phyloP scores from a whole-genome alignment of 2,113 vertebrate genomes.

The Hemiprocne comata region DNA sequence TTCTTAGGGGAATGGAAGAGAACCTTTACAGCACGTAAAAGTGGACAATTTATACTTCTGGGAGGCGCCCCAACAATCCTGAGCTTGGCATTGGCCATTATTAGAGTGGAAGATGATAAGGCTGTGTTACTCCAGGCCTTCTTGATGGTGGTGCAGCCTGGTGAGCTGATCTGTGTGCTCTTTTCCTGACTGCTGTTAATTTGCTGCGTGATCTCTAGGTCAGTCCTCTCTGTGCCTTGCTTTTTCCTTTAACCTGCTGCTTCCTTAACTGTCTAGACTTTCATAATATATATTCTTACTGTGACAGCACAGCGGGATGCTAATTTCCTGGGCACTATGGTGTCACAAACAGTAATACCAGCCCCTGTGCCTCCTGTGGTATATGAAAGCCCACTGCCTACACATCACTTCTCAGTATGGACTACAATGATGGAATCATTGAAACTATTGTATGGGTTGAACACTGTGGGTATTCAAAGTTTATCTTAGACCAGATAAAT shows the following conservation, averaged over 20 bases:
- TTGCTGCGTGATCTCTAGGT: background rate
- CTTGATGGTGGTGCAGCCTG: background rate
- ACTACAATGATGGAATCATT: background rate
- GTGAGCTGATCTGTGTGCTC: background rate
- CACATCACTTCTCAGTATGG: background rate
- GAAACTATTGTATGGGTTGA: background rate
- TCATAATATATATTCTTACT: background rate
- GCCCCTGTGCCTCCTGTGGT: background rate
- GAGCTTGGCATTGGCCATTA: background rate
- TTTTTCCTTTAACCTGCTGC: background rate
- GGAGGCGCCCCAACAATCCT: background rate
- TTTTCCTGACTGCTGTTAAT: background rate
- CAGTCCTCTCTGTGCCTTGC: background rate
- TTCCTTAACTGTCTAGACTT: background rate
- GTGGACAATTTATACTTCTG: background rate
- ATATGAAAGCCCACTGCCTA: fast-evolving
- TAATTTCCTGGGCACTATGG: background rate
- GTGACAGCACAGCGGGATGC: background rate
- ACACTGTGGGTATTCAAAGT: background rate
- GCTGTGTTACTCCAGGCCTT: background rate
- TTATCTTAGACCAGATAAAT: background rate
- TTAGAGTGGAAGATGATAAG: background rate
- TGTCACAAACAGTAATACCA: background rate
- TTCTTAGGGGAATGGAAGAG: background rate
- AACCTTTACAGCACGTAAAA: background rate